phyloP scores from a whole-genome alignment of 2,113 vertebrate species.

The Nycticorax nycticorax region DNA sequence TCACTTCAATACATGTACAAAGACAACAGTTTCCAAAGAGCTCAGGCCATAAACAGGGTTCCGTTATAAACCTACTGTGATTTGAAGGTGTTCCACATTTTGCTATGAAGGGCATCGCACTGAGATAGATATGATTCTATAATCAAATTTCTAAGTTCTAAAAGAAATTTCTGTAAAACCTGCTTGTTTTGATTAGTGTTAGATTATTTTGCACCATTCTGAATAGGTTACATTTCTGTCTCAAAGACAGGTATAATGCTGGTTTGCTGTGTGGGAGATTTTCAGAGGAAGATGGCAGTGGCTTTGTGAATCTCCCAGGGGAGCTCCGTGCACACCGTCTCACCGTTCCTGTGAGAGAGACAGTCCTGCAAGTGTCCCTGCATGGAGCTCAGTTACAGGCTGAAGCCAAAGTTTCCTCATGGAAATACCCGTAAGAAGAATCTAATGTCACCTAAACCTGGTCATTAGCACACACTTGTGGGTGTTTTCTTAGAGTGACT shows the following conservation, averaged over 20 bases:
- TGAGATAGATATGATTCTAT: not conserved
- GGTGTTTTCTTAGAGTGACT: not conserved
- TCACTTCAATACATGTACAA: not conserved
- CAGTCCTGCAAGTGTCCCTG: not conserved
- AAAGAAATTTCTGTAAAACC: not conserved
- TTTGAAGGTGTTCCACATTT: not conserved
- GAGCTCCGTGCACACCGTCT: not conserved
- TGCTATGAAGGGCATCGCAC: not conserved
- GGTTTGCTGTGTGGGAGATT: not conserved
- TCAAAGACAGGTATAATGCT: not conserved
- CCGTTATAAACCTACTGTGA: not conserved
- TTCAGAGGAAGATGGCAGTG: not conserved
- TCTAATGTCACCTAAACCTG: not conserved
- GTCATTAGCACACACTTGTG: not conserved
- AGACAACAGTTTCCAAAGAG: not conserved
- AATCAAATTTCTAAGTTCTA: not conserved
- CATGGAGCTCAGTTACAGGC: not conserved
- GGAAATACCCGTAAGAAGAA: not conserved
- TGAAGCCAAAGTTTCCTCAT: not conserved
- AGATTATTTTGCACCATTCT: not conserved
- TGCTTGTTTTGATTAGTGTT: not conserved
- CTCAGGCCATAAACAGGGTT: rapidly evolving
- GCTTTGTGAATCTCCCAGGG: not conserved
- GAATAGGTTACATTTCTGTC: not conserved
- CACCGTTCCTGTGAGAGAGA: not conserved